phyloP scores from a whole-genome alignment of 2,888 invertebrate genomes.

The Drosophila diplacantha region DNA sequence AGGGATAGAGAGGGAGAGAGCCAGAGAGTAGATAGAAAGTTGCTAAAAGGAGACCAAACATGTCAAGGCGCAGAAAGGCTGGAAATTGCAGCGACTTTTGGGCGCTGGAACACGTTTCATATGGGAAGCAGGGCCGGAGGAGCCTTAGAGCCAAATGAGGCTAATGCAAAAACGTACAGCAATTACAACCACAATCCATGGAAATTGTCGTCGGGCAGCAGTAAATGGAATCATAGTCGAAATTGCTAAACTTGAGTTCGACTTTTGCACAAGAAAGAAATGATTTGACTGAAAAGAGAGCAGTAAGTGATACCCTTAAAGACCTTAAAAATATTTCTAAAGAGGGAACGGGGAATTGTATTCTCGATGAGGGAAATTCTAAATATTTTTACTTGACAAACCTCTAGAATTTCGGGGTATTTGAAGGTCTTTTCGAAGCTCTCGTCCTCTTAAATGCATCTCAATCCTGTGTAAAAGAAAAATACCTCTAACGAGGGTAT shows the following conservation, averaged over 20 bases:
- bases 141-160: conserved; percentile 31
- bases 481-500: conserved; percentile 9
- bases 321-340: neutral
- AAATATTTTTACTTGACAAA: neutral
- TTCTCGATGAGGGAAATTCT: neutral
- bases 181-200: conserved; percentile 39
- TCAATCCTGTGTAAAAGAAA: neutral
- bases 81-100: conserved; percentile 31
- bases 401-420: neutral
- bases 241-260: conserved; percentile 21
- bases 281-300: neutral
- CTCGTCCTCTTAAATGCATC: neutral
- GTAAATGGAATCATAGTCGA: conserved; percentile 31
- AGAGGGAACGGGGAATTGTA: neutral
- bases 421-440: too few relatives aligned
- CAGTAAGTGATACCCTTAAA: neutral
- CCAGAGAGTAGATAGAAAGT: conserved; percentile 11
- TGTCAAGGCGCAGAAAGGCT: conserved; percentile 18
- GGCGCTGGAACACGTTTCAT: conserved; percentile 41
- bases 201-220: conserved; percentile 16
- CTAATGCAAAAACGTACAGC: conserved; percentile 43
- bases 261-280: conserved; percentile 12
- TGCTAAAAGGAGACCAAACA: conserved; percentile 32
- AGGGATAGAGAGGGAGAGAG: too few relatives aligned
- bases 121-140: conserved; percentile 6